Evolutionary conservation across 2,113 vertebrate genomes (phyloP), one percentile per base, ranked within the genome.

Genomic region (Sardina pilchardus): DNA sequence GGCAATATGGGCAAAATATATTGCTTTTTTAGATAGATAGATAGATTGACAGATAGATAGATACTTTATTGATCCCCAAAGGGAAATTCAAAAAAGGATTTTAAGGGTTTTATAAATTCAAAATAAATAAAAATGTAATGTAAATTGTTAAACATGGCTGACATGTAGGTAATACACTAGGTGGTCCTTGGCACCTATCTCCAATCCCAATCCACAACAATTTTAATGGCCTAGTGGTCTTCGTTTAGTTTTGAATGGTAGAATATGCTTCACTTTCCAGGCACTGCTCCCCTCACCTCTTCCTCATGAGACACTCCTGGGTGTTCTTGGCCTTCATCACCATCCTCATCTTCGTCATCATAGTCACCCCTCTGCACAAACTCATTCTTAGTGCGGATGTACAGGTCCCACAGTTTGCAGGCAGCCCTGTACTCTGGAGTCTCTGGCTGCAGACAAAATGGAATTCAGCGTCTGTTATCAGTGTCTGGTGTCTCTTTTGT

Each of bases 371-470:
- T 96, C 90, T 99, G 98, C 91, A 99, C 95, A 96, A 99, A 99
- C 82, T 99, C 98, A 89, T 99, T 99, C 91, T 97, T 98, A 92
- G 98, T 99, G 86, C 97, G 96, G 89, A 98, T 92, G 91, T 99
- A 99, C 89, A 99, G 95, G 91, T 99, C 98, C 98, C 98, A 99
- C 34, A 99, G 93, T 89, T 97, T 99, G 90, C 97, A 98, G 88
- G 98, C 98, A 84, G 98, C 98, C 93, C 97, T 97, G 92, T 96
- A 97, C 88, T 99, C 98, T 83, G 97, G 96, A 89, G 96, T 97
- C 85, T 99, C 98, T 0, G 97, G 93, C 98, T 99, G 86, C 36
- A 93, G 17, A 86, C 53, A 86, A 84, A 84, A 10, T 34, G 8
- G 19, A 59, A 6, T 82, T 50, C 2, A 16, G 16, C 6, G n/a